These are phyloP conservation scores for Rhodophaea formosa DNA, from an alignment of 2,888 invertebrate genomes.

Conservation along the genomic window DNA sequence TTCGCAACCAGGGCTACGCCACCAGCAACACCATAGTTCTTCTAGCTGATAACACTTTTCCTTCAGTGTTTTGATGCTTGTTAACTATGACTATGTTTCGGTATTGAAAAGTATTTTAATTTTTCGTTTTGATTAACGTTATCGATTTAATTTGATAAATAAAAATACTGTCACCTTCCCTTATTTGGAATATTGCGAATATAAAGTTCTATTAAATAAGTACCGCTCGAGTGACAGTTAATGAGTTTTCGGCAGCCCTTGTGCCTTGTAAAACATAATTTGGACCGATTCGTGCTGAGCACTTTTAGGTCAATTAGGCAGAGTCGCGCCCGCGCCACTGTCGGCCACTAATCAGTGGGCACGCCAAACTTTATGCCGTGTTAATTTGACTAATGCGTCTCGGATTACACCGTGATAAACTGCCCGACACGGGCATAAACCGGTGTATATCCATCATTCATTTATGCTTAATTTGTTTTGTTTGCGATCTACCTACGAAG, in stretches of 20 bases:
- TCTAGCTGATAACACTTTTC: conserved; percentile 31
- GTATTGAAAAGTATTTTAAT: conserved; percentile 12
- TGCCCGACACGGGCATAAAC: conserved; percentile 48
- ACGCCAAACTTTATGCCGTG: conserved; percentile 77
- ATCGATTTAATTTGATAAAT: no score
- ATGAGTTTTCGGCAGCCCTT: conserved; percentile 57
- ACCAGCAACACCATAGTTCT: conserved; percentile 17
- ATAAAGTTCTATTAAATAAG: no score
- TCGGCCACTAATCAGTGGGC: conserved; percentile 71
- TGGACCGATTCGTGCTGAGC: conserved; percentile 78
- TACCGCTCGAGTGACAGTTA: conserved; percentile 4
- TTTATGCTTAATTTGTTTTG: conserved; percentile 30
- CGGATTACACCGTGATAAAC: conserved; percentile 67
- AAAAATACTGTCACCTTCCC: no score
- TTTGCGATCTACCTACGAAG: conserved; percentile 20
- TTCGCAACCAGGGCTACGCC: conserved; percentile 42
- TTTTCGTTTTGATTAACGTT: background rate
- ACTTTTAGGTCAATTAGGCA: conserved; percentile 81
- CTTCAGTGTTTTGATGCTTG: conserved; percentile 10
- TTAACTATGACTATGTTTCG: background rate
- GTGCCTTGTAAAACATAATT: conserved; percentile 59
- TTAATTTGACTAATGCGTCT: conserved; percentile 80
- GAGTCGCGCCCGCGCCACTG: conserved; percentile 67
- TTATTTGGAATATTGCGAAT: no score
- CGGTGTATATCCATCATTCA: conserved; percentile 51